These are phyloP conservation scores for Silurus meridionalis DNA, from an alignment of 2,113 vertebrate genomes.

Conservation along the genomic window DNA sequence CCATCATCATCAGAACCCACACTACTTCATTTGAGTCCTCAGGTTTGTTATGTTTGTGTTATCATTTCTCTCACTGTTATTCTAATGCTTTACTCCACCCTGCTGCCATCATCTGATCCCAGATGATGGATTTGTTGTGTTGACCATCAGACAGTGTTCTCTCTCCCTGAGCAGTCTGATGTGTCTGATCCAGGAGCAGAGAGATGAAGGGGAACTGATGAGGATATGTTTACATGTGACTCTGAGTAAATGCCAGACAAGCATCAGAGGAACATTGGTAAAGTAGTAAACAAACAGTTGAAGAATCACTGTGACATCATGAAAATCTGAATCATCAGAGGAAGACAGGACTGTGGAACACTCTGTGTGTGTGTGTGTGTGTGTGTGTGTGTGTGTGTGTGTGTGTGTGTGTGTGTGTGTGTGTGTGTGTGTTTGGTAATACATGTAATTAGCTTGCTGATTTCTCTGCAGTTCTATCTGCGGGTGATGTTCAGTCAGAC, in stretches of 20 bases:
- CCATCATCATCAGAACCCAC: background rate
- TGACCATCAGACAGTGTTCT: background rate
- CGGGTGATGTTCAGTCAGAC: slow-evolving; percentile 57
- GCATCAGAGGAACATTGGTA: background rate
- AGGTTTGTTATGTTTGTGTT: background rate
- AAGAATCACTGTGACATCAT: background rate
- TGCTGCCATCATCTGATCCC: background rate
- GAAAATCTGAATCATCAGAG: background rate
- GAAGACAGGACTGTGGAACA: background rate
- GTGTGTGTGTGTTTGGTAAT: background rate
- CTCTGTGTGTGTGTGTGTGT: background rate
- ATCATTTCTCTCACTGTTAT: background rate
- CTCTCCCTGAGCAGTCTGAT: background rate
- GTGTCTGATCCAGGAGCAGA: background rate
- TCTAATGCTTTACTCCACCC: background rate
- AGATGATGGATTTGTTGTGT: background rate
- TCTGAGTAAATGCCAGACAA: background rate
- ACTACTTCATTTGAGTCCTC: background rate
- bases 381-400: background rate
- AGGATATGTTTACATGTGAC: background rate
- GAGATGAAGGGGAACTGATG: background rate
- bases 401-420: background rate
- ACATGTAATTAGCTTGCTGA: background rate
- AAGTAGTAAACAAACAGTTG: background rate
- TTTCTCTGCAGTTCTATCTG: slow-evolving; percentile 9